Percentiles rank a stretch among this genome's conserved stretches.
Conservation (phyloP, 2,888 invertebrate species). For the Ctenicera cuprea region DNA sequence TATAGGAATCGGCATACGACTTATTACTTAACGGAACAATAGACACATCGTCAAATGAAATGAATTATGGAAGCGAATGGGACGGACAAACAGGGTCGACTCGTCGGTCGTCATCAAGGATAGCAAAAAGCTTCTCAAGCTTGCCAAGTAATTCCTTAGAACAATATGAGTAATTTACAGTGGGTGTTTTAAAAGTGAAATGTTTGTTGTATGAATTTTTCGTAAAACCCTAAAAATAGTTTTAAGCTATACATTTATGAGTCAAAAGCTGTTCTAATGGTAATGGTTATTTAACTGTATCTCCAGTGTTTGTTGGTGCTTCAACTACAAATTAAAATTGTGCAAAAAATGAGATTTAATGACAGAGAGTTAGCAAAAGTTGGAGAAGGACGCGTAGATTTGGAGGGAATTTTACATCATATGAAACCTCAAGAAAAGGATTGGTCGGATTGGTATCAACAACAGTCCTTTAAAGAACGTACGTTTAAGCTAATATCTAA, state of each 20-base stretch:
- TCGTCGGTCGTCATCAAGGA: not conserved
- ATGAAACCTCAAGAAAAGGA: conserved; percentile 79
- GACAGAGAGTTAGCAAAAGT: conserved; percentile 80
- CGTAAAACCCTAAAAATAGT: conserved; percentile 2
- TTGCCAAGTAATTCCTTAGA: conserved; percentile 17
- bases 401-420: conserved; percentile 85
- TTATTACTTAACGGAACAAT: too few relatives aligned
- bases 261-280: not conserved
- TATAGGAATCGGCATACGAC: too few relatives aligned
- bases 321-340: not conserved
- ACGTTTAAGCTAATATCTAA: conserved; percentile 86
- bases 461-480: conserved; percentile 80
- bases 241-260: not conserved
- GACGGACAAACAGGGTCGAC: conserved; percentile 3
- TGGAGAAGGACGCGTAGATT: conserved; percentile 76
- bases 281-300: not conserved
- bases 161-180: conserved; percentile 28
- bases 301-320: not conserved
- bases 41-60: too few relatives aligned
- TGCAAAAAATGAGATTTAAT: conserved; percentile 80
- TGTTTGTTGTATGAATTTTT: not conserved
- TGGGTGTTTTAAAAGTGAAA: conserved; percentile 14
- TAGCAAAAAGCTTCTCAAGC: not conserved
- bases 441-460: conserved; percentile 71
- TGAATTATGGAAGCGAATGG: too few relatives aligned